Conservation (phyloP, 2,113 vertebrate genomes). For the Syrmaticus mikado region DNA sequence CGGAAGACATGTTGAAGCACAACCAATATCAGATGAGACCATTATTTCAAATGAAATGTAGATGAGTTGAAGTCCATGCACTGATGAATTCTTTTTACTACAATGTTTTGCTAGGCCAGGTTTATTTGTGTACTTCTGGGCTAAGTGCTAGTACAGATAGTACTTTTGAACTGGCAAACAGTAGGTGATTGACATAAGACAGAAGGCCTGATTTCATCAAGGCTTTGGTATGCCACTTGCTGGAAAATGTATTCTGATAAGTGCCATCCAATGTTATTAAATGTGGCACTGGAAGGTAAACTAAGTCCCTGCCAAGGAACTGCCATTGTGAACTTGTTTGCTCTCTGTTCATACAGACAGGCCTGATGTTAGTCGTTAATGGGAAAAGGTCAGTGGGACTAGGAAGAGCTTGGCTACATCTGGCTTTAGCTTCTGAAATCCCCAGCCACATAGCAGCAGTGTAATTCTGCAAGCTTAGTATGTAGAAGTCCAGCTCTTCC, state of each 20-base stretch:
- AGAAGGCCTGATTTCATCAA: conserved; percentile 59
- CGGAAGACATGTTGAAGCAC: neutral
- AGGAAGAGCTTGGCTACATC: neutral
- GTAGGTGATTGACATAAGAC: conserved; percentile 54
- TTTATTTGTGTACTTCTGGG: neutral
- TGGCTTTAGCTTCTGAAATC: conserved; percentile 3
- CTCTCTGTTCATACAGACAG: neutral
- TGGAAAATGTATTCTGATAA: conserved; percentile 60
- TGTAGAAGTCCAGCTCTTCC: conserved; percentile 5
- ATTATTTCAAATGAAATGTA: neutral
- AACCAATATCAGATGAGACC: neutral
- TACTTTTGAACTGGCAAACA: neutral
- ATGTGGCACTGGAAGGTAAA: conserved; percentile 34
- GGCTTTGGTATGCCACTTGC: conserved; percentile 43
- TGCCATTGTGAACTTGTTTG: conserved; percentile 28
- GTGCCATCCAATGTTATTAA: conserved; percentile 34
- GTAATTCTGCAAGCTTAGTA: neutral
- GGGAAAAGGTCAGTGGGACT: conserved; percentile 32
- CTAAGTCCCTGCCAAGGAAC: conserved; percentile 41
- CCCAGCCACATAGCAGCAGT: neutral
- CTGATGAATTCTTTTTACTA: neutral
- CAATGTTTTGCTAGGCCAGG: neutral
- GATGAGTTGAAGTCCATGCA: neutral
- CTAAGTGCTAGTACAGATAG: neutral
- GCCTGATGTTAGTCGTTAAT: neutral